Evolutionary conservation across 2,888 invertebrate species (phyloP).

Genomic region (Choristoneura rosaceana): DNA sequence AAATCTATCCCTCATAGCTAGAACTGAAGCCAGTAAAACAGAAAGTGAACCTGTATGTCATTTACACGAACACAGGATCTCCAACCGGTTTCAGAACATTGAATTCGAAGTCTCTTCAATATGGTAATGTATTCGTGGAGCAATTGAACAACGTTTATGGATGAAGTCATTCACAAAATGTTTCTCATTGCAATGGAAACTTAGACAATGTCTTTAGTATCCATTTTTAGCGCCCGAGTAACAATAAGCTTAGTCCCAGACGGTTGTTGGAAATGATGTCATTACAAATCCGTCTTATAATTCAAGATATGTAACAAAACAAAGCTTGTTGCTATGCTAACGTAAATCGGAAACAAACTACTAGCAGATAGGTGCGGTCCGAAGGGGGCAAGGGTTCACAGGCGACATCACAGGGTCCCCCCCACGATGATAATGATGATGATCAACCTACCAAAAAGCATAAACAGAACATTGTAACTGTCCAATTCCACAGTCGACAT

Average conservation of each 20-base stretch:
- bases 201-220: background rate
- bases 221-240: background rate
- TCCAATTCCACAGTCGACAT: background rate
- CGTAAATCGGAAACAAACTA: too few species aligned
- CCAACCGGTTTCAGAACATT: conserved; percentile 24
- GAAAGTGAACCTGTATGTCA: conserved; percentile 27
- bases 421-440: background rate
- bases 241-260: background rate
- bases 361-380: too few species aligned
- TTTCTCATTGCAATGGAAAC: background rate
- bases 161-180: conserved; percentile 27
- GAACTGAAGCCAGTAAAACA: conserved; percentile 6
- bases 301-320: background rate
- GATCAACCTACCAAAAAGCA: conserved; percentile 16
- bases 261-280: conserved; percentile 13
- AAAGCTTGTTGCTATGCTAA: background rate
- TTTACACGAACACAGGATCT: conserved; percentile 24
- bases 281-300: conserved; percentile 1
- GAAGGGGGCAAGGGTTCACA: too few species aligned
- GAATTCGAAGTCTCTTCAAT: conserved; percentile 17
- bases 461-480: conserved; percentile 15
- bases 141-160: conserved; percentile 11
- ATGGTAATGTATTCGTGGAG: conserved; percentile 27
- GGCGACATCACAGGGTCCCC: too few species aligned
- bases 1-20: background rate